Percentiles rank a stretch among this genome's conserved stretches.
Conservation (phyloP, 2,113 vertebrate genomes). For the Ursus arctos region DNA sequence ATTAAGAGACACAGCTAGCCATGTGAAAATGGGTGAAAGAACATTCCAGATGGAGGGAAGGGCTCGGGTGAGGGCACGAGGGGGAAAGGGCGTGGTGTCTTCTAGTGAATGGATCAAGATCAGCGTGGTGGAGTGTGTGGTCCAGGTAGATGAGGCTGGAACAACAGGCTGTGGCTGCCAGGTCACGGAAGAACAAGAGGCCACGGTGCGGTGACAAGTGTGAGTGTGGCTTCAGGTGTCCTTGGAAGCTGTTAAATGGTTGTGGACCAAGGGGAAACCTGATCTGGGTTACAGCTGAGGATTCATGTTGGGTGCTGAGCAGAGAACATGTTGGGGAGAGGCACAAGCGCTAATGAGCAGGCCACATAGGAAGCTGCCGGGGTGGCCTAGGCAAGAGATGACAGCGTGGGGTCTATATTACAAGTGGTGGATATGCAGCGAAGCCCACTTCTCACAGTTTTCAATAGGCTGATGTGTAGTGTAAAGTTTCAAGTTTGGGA, state of each 20-base stretch:
- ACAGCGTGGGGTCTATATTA: neutral
- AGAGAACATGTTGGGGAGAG: neutral
- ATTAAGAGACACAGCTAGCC: neutral
- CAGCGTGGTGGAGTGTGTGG: neutral
- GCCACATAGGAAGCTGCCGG: neutral
- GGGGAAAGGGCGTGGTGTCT: neutral
- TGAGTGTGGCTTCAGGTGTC: neutral
- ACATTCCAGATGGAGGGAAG: neutral
- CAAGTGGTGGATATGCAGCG: accelerated
- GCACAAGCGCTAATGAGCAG: neutral
- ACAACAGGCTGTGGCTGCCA: neutral
- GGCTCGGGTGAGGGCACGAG: accelerated
- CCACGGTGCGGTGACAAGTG: accelerated
- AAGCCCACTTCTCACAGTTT: neutral
- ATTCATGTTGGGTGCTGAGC: neutral
- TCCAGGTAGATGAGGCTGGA: neutral
- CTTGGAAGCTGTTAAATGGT: neutral
- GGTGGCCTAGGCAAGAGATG: neutral
- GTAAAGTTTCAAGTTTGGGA: neutral
- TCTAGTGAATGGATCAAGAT: too few relatives aligned
- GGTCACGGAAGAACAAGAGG: neutral
- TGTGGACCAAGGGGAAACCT: neutral
- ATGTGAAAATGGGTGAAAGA: neutral
- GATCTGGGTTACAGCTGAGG: neutral
- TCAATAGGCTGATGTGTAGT: neutral